phyloP scores from a whole-genome alignment of 2,113 vertebrate genomes.

The Donacobius atricapilla region DNA sequence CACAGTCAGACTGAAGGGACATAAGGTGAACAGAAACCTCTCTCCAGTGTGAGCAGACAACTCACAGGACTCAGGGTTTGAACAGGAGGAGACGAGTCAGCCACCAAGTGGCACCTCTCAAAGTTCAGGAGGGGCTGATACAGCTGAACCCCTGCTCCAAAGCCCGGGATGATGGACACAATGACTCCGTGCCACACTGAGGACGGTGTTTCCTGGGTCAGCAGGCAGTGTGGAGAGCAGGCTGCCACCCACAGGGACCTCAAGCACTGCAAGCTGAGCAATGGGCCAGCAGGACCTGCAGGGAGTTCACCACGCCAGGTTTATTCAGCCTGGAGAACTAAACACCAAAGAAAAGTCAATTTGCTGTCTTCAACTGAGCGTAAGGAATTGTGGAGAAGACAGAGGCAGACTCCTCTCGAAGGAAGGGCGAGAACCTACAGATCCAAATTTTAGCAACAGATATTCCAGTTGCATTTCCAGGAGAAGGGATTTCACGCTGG shows the following conservation, averaged over 20 bases:
- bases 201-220: not conserved
- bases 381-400: not conserved
- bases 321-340: not conserved
- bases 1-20: not conserved
- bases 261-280: not conserved
- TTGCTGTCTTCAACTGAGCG: not conserved
- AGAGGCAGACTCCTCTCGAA: not conserved
- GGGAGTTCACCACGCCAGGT: not conserved
- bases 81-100: not conserved
- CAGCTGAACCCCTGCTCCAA: not conserved
- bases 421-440: not conserved
- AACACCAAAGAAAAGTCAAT: not conserved
- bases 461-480: not conserved
- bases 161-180: not conserved
- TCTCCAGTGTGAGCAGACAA: not conserved
- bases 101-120: not conserved
- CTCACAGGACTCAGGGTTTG: not conserved
- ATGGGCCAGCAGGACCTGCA: not conserved
- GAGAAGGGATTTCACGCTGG: not conserved
- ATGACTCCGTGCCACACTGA: accelerated
- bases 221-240: not conserved
- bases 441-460: not conserved
- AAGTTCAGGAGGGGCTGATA: not conserved
- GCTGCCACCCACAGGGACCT: not conserved
- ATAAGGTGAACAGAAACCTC: not conserved